Evolutionary conservation across 2,888 invertebrate species (phyloP), one percentile per base, ranked within the genome.

Genomic region (Oxyscelio sp.): DNA sequence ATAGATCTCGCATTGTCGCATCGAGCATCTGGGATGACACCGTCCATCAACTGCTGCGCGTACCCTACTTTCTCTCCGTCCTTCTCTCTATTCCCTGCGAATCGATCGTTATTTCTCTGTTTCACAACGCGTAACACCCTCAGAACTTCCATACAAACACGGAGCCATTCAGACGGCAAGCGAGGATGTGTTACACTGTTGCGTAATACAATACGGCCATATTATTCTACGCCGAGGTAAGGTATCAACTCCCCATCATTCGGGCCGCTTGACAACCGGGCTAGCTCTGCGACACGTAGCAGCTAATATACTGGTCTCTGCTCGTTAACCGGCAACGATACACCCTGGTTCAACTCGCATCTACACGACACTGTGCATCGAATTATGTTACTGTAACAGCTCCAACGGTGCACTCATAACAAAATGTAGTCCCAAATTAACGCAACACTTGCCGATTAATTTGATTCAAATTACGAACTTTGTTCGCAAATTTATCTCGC

Each of bases 231-330:
- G 38, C 78, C 83, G 83, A 86, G 90, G 83, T 89, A 89, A 85
- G 87, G 87, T 87, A 87, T 87, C 87, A 82, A 86, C 85, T 85
- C 73, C 87, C 77, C 52, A 70, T 24, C 74, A 43, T 84, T 81
- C 81, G 71, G 73, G 78, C 71, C 65, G 87, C 80, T 68, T 89
- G 90, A 88, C 89, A 89, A 83, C 78, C 84, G 59, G 48, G 66
- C 82, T 74, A 81, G 85, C 86, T 80, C 85, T 74, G 84, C 88
- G 80, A 78, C 78, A 80, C 79, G 75, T 74, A 77, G 85, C 82
- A 85, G 90, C 90, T 92, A 92, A 93, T 93, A 90, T 91, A 92
- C 91, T 91, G 91, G 89, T 88, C 87, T 88, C 90, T 91, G 90
- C 91, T 92, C 91, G 91, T 92, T 92, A 92, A 90, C 85, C 86